Evolutionary conservation across 2,888 invertebrate species (phyloP).

Genomic region (Chloroclystis v-ata): DNA sequence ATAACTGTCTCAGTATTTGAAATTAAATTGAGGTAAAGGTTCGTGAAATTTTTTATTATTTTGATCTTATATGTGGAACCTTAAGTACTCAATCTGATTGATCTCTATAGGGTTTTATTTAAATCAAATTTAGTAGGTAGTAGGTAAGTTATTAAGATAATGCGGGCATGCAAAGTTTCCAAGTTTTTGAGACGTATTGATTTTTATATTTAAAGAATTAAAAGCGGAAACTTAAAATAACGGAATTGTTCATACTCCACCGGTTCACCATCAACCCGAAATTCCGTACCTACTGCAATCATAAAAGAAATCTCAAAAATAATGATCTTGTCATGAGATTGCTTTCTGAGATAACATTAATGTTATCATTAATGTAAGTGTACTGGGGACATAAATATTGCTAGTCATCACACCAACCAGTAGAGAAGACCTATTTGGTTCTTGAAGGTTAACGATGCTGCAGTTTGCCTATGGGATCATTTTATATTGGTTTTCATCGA

Average conservation of each 20-base stretch:
- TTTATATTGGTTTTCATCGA: constrained; percentile 36
- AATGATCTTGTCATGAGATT: constrained; percentile 41
- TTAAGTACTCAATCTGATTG: too few relatives aligned
- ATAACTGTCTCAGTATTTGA: too few relatives aligned
- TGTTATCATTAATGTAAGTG: constrained; percentile 74
- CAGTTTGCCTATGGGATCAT: constrained; percentile 32
- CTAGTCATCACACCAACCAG: constrained; percentile 60
- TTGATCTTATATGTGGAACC: too few relatives aligned
- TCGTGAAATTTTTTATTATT: too few relatives aligned
- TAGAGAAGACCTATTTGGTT: constrained; percentile 14
- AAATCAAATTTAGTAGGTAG: too few relatives aligned
- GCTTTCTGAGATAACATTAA: constrained; percentile 70
- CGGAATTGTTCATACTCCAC: not conserved
- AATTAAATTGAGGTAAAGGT: not conserved
- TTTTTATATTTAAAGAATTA: too few relatives aligned
- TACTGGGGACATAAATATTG: constrained; percentile 66
- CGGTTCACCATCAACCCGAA: constrained; percentile 1
- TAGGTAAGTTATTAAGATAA: too few relatives aligned
- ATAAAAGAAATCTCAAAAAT: constrained; percentile 18
- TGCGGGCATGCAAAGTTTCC: too few relatives aligned
- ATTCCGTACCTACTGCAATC: constrained; percentile 11
- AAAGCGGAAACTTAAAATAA: not conserved
- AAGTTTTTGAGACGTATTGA: too few relatives aligned
- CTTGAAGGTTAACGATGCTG: not conserved
- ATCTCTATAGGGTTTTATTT: too few relatives aligned